Evolutionary conservation across 2,888 invertebrate genomes (phyloP).

Genomic region (Odontothrips loti): DNA sequence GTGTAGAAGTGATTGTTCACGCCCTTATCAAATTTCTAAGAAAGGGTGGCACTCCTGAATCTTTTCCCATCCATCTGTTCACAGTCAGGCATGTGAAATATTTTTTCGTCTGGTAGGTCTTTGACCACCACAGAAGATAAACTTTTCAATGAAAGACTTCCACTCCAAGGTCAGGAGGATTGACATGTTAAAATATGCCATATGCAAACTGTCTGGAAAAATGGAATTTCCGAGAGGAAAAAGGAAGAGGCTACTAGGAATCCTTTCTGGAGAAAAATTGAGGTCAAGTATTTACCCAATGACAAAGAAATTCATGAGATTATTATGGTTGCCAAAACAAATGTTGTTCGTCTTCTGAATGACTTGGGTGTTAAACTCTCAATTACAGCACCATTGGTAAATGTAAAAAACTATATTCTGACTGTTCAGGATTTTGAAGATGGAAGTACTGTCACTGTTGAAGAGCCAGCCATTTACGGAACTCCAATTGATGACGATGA

Average conservation of each 20-base stretch:
- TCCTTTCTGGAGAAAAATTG: neutral
- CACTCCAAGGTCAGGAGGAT: neutral
- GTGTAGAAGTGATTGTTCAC: neutral
- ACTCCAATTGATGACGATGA: too few species aligned
- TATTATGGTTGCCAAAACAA: too few species aligned
- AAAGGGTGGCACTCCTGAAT: neutral
- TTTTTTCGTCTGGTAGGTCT: neutral
- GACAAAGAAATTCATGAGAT: too few species aligned
- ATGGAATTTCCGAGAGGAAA: neutral
- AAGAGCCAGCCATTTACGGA: too few species aligned
- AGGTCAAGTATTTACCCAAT: neutral
- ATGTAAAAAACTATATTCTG: too few species aligned
- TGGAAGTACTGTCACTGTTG: too few species aligned
- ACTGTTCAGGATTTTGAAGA: too few species aligned
- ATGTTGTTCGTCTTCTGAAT: too few species aligned
- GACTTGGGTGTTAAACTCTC: too few species aligned
- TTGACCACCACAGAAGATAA: neutral
- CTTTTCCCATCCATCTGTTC: neutral
- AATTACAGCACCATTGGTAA: too few species aligned
- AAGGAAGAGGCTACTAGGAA: neutral
- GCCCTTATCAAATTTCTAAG: neutral
- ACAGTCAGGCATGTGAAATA: neutral
- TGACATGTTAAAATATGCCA: neutral
- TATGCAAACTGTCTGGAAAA: neutral
- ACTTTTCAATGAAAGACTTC: neutral